Evolutionary conservation across 2,888 invertebrate species (phyloP).

Genomic region (Mycogona germanica): DNA sequence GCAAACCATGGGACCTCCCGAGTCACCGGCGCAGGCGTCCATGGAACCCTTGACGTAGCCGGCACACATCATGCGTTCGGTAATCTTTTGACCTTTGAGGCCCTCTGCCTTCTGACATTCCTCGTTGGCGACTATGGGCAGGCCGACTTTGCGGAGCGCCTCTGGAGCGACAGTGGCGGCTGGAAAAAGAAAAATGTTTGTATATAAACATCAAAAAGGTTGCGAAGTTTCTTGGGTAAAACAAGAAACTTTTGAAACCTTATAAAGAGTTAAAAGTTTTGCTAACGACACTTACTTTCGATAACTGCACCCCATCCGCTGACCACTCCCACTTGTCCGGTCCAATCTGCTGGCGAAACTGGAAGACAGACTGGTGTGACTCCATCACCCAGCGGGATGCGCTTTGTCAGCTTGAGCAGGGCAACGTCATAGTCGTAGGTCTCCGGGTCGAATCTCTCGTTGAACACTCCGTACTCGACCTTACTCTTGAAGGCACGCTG

Average conservation of each 20-base stretch:
- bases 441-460: constrained; percentile 10
- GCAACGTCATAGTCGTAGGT: constrained; percentile 18
- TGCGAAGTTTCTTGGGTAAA: neutral
- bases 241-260: neutral
- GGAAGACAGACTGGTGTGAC: constrained; percentile 14
- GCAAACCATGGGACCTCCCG: constrained; percentile 41
- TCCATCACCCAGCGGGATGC: constrained; percentile 5
- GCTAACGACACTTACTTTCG: constrained; percentile 9
- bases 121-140: constrained; percentile 15
- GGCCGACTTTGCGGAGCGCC: constrained; percentile 1
- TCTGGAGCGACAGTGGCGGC: constrained; percentile 4
- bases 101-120: constrained; percentile 7
- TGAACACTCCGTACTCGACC: neutral
- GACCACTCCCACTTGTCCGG: constrained; percentile 7
- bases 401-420: constrained; percentile 2
- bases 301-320: constrained; percentile 15
- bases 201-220: too few species aligned
- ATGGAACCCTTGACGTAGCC: constrained; percentile 9
- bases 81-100: constrained; percentile 5
- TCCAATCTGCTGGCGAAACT: neutral
- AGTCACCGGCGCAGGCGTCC: constrained; percentile 34
- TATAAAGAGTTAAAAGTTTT: neutral
- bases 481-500: neutral
- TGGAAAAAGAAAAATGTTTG: neutral
- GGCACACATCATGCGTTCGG: constrained; percentile 17